These are phyloP conservation scores for Chaenocephalus aceratus DNA, from an alignment of 2,113 vertebrate genomes.

Conservation along the genomic window DNA sequence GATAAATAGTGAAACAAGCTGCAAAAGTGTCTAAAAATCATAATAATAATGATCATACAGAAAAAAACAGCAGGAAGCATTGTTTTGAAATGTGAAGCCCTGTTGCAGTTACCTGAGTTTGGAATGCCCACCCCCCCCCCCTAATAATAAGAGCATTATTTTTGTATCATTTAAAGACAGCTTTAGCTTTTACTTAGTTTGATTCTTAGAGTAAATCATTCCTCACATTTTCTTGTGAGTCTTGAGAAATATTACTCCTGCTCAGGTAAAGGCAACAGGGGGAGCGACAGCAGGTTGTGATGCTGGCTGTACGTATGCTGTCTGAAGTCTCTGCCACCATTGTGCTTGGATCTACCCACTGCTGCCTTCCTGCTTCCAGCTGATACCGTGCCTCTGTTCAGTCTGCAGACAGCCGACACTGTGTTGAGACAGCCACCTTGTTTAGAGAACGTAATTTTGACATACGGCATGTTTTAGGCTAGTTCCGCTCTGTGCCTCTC, in stretches of 20 bases:
- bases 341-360: conserved; percentile 82
- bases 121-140: neutral
- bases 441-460: neutral
- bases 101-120: conserved; percentile 85
- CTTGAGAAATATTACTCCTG: conserved; percentile 34
- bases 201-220: conserved; percentile 10
- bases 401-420: conserved; percentile 20
- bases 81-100: conserved; percentile 75
- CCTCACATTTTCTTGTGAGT: conserved; percentile 14
- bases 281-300: conserved; percentile 84
- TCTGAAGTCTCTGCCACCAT: conserved; percentile 93
- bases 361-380: conserved; percentile 91
- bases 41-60: conserved; percentile 64
- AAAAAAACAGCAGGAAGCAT: conserved; percentile 79
- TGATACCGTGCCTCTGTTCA: conserved; percentile 56
- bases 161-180: neutral
- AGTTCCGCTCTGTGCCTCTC: neutral
- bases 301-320: conserved; percentile 88
- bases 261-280: conserved; percentile 86
- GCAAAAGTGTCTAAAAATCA: conserved; percentile 69
- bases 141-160: neutral
- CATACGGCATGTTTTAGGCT: neutral
- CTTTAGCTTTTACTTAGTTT: neutral
- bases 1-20: conserved; percentile 81
- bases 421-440: neutral